Conservation (phyloP, 2,113 vertebrate genomes). For the Alligator sinensis region DNA sequence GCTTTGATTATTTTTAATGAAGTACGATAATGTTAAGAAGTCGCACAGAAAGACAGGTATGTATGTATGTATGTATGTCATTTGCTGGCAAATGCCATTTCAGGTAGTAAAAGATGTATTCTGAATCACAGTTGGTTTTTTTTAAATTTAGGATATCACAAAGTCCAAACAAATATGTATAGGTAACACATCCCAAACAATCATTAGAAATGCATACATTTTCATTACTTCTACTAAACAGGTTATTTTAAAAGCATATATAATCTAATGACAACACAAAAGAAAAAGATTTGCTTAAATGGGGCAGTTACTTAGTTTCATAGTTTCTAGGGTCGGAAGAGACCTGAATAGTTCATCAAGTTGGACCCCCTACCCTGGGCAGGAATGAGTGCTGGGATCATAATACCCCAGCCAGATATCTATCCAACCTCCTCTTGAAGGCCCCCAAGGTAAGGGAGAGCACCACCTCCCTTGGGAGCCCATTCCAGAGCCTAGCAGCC, state of each 20-base stretch:
- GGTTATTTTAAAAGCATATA: not conserved
- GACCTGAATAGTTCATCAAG: accelerated
- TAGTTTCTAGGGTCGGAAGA: not conserved
- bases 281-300: not conserved
- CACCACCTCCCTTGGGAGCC: too few relatives aligned
- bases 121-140: not conserved
- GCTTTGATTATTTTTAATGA: not conserved
- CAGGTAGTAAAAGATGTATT: not conserved
- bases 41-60: not conserved
- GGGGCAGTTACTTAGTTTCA: not conserved
- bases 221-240: not conserved
- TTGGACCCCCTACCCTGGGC: too few relatives aligned
- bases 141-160: not conserved
- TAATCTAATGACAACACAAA: not conserved
- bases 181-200: accelerated
- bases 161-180: not conserved
- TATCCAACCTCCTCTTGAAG: too few relatives aligned
- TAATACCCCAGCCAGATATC: too few relatives aligned
- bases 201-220: not conserved
- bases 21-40: not conserved
- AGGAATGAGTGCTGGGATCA: too few relatives aligned
- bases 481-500: too few relatives aligned
- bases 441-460: too few relatives aligned
- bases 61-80: not conserved
- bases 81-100: not conserved